Base-by-base conservation (phyloP, 2,888 invertebrate species). In the Trachelus stipa region DNA sequence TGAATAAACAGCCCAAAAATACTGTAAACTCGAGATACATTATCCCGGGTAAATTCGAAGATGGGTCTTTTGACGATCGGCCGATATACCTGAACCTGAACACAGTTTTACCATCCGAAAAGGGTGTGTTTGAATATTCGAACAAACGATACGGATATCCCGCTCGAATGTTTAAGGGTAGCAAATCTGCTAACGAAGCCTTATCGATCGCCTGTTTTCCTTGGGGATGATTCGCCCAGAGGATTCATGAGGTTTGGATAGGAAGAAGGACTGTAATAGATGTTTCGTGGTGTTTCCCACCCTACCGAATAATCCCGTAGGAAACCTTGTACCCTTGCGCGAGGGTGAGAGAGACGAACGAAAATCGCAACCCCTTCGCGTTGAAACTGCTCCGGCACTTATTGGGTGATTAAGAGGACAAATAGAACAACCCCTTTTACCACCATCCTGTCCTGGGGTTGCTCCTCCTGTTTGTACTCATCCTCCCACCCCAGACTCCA, bases 331-430 rank as follows among this genome's bases (percentile, higher is more conserved):
- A 56, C 56, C 34, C 9, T 56, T 56, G 23, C 23, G 56, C 23
- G n/a, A 31, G 74, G n/a, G 31, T 30, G 37, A 23, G 40, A 33
- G 69, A 78, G 74, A 34, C 12, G 69, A 37, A 33, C 33, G 40
- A 30, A 37, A 74, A 68, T 73, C 68, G 74, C n/a, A 71, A 23
- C 71, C 71, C 71, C 71, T 71, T 71, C 33, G 4, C 71, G 71
- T 15, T 34, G 12, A 71, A 71, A 76, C 82, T 82, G 81, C 83
- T 79, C 80, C 83, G 87, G 86, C 89, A 89, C 90, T 91, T 91
- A 91, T 89, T 87, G 87, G 87, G 87, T 88, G 90, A 91, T 91
- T 91, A 91, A 89, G 88, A 88, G 89, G 86, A 86, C 88, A 89
- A 90, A 91, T 91, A 90, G 87, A 87, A 83, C 81, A 79, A 68